These are phyloP conservation scores for Halotydeus destructor DNA, from an alignment of 1,140 invertebrate genomes.

Conservation along the genomic window DNA sequence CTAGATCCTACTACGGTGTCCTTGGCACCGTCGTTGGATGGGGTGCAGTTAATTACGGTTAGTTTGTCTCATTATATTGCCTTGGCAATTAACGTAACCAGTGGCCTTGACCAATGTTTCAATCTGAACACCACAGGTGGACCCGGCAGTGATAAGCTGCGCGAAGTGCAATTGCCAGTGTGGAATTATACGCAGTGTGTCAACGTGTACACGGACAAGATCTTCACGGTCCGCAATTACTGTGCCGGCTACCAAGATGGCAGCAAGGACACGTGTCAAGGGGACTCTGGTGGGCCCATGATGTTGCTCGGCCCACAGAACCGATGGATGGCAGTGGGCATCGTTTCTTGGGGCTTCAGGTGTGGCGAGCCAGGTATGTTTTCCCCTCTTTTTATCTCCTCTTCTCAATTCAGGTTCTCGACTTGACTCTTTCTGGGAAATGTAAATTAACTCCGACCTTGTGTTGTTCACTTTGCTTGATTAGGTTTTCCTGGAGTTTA, in stretches of 20 bases:
- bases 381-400: too few species aligned
- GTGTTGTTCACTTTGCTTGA: too few species aligned
- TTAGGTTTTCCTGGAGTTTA: too few species aligned
- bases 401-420: too few species aligned
- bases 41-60: not conserved
- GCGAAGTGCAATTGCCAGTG: not conserved
- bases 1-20: not conserved
- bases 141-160: not conserved
- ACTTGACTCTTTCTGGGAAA: too few species aligned
- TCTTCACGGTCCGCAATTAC: too few species aligned
- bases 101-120: too few species aligned
- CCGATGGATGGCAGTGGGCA: not conserved
- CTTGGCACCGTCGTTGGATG: conserved; percentile 2
- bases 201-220: too few species aligned
- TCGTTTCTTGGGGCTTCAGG: not conserved
- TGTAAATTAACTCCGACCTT: too few species aligned
- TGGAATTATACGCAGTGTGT: not conserved
- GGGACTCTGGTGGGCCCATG: conserved; percentile 2
- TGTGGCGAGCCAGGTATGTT: too few species aligned
- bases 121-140: not conserved
- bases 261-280: not conserved
- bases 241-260: too few species aligned
- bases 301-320: conserved; percentile 2
- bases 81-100: too few species aligned
- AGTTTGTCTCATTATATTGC: not conserved